A percentile compares a stretch with the other conserved stretches of the same genome.
These are phyloP conservation scores for Watsonalla cultraria DNA, from an alignment of 2,888 invertebrate species.

Conservation along the genomic window DNA sequence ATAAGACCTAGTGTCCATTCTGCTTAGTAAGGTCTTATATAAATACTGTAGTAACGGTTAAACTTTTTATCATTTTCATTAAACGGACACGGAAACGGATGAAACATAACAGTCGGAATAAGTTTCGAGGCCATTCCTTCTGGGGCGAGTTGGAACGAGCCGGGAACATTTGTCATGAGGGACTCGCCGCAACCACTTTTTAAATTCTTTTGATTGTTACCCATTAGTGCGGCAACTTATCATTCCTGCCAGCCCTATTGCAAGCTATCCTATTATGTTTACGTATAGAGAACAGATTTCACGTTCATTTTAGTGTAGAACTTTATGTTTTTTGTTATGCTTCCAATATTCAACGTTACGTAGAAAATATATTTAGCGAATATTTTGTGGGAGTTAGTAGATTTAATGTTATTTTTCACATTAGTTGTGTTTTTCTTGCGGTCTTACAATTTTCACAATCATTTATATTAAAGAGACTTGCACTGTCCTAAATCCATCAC, in stretches of 20 bases:
- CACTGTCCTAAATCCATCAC: no score
- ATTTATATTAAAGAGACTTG: no score
- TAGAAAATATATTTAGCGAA: no score
- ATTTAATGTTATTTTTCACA: no score
- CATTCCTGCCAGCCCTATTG: slow-evolving; percentile 8
- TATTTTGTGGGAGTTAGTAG: no score
- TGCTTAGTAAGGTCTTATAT: slow-evolving; percentile 3
- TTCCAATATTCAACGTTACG: no score
- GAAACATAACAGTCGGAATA: slow-evolving; percentile 45
- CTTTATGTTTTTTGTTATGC: no score
- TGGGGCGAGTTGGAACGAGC: slow-evolving; percentile 35
- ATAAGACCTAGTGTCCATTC: no score
- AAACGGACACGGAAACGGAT: slow-evolving; percentile 39
- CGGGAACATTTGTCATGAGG: slow-evolving; percentile 49
- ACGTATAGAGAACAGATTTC: slow-evolving; percentile 1
- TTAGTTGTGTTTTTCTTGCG: no score
- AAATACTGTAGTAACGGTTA: slow-evolving; percentile 23
- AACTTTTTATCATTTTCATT: slow-evolving; percentile 49
- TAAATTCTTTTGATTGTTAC: slow-evolving; percentile 38
- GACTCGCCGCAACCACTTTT: slow-evolving; percentile 18
- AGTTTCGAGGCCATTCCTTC: slow-evolving; percentile 40
- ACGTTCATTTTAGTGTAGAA: no score
- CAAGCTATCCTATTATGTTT: not conserved
- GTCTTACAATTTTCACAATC: no score
- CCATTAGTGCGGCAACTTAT: slow-evolving; percentile 19